phyloP scores from a whole-genome alignment of 2,888 invertebrate genomes.

The Glyphotaelius pellucidus region DNA sequence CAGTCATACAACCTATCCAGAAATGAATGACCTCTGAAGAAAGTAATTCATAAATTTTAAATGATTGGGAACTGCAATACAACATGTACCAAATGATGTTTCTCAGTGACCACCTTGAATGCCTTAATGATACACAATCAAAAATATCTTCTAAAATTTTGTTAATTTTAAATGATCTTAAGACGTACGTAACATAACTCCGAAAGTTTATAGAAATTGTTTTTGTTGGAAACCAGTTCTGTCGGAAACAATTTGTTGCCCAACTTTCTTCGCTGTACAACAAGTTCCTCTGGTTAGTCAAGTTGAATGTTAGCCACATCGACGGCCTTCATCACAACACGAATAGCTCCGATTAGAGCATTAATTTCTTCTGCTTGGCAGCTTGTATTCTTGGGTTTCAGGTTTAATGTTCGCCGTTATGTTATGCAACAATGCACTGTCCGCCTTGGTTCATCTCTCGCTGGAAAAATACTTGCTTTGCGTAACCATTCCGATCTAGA shows the following conservation, averaged over 20 bases:
- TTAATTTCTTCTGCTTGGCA: not conserved
- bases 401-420: slow-evolving; percentile 5
- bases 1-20: not conserved
- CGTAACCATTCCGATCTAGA: not conserved
- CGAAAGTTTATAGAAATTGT: not conserved
- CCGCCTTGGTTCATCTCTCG: not conserved
- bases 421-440: slow-evolving; percentile 16
- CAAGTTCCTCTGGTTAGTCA: slow-evolving; percentile 1
- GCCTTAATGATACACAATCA: not conserved
- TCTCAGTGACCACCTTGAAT: not conserved
- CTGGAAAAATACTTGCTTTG: not conserved
- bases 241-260: not conserved
- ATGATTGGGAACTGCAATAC: not conserved
- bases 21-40: not conserved
- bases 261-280: not conserved
- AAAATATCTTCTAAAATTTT: not conserved
- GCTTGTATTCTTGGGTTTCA: not conserved
- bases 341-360: not conserved
- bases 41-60: not conserved
- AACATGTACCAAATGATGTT: not conserved
- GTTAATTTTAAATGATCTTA: not conserved
- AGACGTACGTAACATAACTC: not conserved
- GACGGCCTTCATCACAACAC: not conserved
- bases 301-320: slow-evolving; percentile 37
- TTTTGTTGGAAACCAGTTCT: not conserved